Percentiles rank a stretch among this genome's conserved stretches.
These are phyloP conservation scores for Lypha dubia DNA, from an alignment of 2,888 invertebrate genomes.

Conservation along the genomic window DNA sequence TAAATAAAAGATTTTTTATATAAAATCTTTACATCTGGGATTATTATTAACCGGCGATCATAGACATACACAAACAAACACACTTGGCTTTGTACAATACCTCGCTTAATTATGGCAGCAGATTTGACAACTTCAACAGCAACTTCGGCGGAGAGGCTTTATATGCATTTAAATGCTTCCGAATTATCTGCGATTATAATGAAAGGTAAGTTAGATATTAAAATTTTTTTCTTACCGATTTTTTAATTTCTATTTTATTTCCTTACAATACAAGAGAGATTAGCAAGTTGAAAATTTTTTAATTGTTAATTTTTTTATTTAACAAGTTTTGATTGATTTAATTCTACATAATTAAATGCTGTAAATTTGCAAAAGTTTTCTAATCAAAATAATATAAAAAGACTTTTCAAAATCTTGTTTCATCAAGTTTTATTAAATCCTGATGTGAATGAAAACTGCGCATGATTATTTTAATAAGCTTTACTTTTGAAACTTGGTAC, in stretches of 20 bases:
- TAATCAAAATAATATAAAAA: too few relatives aligned
- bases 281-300: neutral
- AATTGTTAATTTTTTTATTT: too few relatives aligned
- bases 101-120: constrained; percentile 67
- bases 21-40: constrained; percentile 19
- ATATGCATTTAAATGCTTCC: constrained; percentile 81
- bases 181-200: constrained; percentile 82
- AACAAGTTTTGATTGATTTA: too few relatives aligned
- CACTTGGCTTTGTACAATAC: constrained; percentile 31
- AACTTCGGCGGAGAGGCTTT: constrained; percentile 76
- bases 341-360: too few relatives aligned
- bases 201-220: constrained; percentile 80
- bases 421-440: too few relatives aligned
- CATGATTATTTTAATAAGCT: too few relatives aligned
- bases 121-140: constrained; percentile 58
- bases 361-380: too few relatives aligned
- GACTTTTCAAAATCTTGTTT: too few relatives aligned
- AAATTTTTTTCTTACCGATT: neutral
- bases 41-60: constrained; percentile 3
- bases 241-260: neutral
- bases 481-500: too few relatives aligned
- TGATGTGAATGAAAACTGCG: too few relatives aligned
- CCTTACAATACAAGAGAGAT: neutral
- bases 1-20: constrained; percentile 1
- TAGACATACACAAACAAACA: too few relatives aligned